Base-by-base conservation (phyloP, 2,113 vertebrate genomes). In the Heterotilapia buettikoferi region DNA sequence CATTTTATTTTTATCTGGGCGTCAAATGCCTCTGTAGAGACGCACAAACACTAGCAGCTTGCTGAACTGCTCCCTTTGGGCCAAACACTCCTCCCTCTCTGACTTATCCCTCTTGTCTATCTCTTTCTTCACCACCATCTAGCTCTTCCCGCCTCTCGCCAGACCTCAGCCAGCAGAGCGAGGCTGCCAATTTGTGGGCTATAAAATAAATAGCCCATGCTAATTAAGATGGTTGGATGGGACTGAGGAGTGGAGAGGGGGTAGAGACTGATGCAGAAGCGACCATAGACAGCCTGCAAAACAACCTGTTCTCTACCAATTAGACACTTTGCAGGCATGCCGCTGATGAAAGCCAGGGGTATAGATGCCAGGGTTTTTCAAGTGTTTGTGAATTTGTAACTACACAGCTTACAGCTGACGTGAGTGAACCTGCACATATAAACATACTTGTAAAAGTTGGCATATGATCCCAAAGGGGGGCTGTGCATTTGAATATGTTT, bases 191-290 rank as follows among this genome's bases (percentile, higher is more conserved):
- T 96, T 95, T 95, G 94, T 90, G 91, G 91, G 90, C 93, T 89
- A 95, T 95, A 94, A 96, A 95, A 95, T 91, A 96, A 96, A 95
- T 94, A 94, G 93, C 91, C 89, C 84, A 52, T 93, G 93, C 94
- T 96, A 96, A 96, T 96, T 94, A 94, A 95, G 93, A 94, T 90
- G 90, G 92, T 84, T 93, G 90, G 92, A 94, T 91, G 88, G 92
- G 91, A 93, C 36, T 19, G 85, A 86, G 88, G 61, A 88, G 88
- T 43, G 76, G 89, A 90, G 88, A 83, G 88, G 86, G 90, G 89
- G 80, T 43, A 87, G 82, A 88, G 85, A 52, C 68, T 29, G 83
- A 91, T 89, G 89, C 84, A 83, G 88, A 93, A 86, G 91, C 31
- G 13, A 84, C 91, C 86, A 92, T 18, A 88, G 89, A 89, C 89